phyloP scores from a whole-genome alignment of 2,888 invertebrate species.

The Aquatica leii region DNA sequence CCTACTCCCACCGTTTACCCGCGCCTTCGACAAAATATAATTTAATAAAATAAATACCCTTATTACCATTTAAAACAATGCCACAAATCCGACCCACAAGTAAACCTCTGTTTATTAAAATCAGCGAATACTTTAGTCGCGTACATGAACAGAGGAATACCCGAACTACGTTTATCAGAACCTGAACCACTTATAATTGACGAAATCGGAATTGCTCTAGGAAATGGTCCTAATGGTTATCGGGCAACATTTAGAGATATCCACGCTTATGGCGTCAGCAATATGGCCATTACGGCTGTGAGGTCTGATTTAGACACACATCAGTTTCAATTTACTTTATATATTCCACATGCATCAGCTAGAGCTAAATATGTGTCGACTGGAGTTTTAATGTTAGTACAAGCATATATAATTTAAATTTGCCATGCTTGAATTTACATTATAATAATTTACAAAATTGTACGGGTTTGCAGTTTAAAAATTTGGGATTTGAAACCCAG shows the following conservation, averaged over 20 bases:
- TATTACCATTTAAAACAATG: conserved; percentile 77
- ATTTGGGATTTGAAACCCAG: no score
- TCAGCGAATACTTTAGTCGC: conserved; percentile 79
- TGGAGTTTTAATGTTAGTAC: conserved; percentile 79
- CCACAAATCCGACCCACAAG: conserved; percentile 71
- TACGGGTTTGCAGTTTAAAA: no score
- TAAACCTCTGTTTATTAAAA: conserved; percentile 77
- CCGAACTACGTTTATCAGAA: conserved; percentile 74
- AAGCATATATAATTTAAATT: no score
- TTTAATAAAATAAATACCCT: no score
- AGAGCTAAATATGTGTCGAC: conserved; percentile 83
- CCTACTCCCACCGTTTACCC: no score
- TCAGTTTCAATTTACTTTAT: conserved; percentile 82
- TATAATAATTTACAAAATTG: no score
- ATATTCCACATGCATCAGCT: conserved; percentile 81
- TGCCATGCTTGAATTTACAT: no score
- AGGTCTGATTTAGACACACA: conserved; percentile 82
- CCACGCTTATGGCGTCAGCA: conserved; percentile 81
- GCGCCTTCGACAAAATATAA: no score
- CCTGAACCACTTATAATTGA: conserved; percentile 85
- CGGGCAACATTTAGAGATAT: conserved; percentile 82
- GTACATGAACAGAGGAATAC: conserved; percentile 76
- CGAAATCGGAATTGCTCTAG: conserved; percentile 81
- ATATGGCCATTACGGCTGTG: conserved; percentile 80
- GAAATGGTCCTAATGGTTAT: conserved; percentile 84